Percentiles rank a stretch among this genome's conserved stretches.
phyloP scores from a whole-genome alignment of 2,797 vertebrate genomes.

The Micrastur ruficollis region DNA sequence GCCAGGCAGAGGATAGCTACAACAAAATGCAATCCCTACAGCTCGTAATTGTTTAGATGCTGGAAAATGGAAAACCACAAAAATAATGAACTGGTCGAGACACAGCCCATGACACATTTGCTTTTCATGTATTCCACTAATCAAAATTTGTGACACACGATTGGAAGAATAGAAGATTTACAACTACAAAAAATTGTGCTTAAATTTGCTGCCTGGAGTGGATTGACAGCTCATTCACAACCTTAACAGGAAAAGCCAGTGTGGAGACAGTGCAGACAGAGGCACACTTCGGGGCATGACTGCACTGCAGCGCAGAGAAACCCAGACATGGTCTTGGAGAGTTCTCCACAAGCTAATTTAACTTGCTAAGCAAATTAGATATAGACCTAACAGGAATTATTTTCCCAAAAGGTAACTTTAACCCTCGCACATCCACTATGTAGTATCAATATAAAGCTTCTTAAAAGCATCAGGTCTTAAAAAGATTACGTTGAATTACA shows the following conservation, averaged over 20 bases:
- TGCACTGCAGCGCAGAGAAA: not conserved
- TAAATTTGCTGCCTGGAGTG: not conserved
- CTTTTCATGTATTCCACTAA: not conserved
- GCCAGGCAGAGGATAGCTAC: not conserved
- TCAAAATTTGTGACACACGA: not conserved
- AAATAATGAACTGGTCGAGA: not conserved
- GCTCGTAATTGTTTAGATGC: not conserved
- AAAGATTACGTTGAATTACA: slow-evolving; percentile 48
- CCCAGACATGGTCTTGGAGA: not conserved
- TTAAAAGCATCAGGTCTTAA: not conserved
- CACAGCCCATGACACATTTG: not conserved
- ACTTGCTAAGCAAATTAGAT: not conserved
- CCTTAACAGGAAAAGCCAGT: not conserved
- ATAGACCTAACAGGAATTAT: not conserved
- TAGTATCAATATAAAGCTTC: not conserved
- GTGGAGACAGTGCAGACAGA: not conserved
- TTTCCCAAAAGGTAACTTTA: not conserved
- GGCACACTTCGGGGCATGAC: not conserved
- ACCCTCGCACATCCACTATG: not conserved
- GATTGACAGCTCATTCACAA: not conserved
- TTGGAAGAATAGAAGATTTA: not conserved
- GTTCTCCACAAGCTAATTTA: not conserved
- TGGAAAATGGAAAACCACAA: not conserved
- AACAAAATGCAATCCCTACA: not conserved
- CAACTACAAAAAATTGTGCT: not conserved